Conservation (phyloP, 2,113 vertebrate species). For the Tauraco erythrolophus region DNA sequence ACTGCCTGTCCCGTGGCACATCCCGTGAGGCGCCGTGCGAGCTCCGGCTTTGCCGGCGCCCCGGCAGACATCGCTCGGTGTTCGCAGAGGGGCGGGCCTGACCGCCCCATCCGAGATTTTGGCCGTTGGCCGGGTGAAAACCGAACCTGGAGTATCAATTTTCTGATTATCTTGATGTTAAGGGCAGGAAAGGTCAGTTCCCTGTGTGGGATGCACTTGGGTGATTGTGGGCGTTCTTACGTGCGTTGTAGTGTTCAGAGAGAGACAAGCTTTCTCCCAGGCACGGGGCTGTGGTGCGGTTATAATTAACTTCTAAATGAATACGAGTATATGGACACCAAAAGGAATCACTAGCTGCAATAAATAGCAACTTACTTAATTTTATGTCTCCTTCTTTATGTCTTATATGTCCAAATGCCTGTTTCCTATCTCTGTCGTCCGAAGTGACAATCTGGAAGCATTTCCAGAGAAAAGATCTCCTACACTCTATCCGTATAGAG, state of each 20-base stretch:
- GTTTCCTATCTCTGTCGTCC: not conserved
- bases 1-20: no score
- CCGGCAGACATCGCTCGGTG: accelerated
- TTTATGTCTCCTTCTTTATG: not conserved
- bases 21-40: not conserved
- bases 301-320: not conserved
- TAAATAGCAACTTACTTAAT: not conserved
- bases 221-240: not conserved
- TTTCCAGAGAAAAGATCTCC: not conserved
- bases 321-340: accelerated
- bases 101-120: accelerated
- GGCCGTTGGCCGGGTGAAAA: accelerated
- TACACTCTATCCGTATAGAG: not conserved
- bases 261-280: not conserved
- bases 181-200: accelerated
- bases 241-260: not conserved
- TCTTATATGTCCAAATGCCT: accelerated
- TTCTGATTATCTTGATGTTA: accelerated
- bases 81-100: accelerated
- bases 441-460: not conserved
- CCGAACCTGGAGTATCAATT: accelerated
- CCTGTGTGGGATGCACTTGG: not conserved
- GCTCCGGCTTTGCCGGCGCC: not conserved
- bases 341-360: not conserved
- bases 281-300: accelerated